Evolutionary conservation across 2,113 vertebrate species (phyloP).

Genomic region (Pipra filicauda): DNA sequence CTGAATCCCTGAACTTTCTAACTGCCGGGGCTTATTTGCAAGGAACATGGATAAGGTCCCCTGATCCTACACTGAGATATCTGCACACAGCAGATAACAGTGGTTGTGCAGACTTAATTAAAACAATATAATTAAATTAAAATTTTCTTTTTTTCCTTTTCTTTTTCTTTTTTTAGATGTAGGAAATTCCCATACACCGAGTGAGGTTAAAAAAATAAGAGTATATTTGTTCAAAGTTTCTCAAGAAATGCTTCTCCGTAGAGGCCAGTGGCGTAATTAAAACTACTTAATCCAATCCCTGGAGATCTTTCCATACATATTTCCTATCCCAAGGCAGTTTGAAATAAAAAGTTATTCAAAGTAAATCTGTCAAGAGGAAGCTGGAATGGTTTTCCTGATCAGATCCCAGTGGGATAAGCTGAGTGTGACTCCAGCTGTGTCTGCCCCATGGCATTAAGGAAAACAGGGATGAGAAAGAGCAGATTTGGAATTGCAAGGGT

Average conservation of each 20-base stretch:
- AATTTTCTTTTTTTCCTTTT: background rate
- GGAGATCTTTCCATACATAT: slow-evolving; percentile 32
- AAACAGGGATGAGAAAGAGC: background rate
- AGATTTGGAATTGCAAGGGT: background rate
- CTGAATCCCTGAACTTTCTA: background rate
- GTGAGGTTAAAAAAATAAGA: background rate
- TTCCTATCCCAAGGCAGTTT: slow-evolving; percentile 32
- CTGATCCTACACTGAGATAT: accelerated
- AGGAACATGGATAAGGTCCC: background rate
- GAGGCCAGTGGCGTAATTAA: slow-evolving; percentile 19
- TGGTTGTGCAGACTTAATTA: background rate
- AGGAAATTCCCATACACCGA: background rate
- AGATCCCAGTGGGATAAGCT: background rate
- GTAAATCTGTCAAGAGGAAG: slow-evolving; percentile 28
- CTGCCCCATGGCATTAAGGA: background rate
- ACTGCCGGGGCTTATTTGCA: accelerated
- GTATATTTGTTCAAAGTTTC: background rate
- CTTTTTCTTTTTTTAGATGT: background rate
- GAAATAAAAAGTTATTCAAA: slow-evolving; percentile 40
- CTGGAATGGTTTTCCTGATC: slow-evolving; percentile 18
- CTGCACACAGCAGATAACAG: accelerated
- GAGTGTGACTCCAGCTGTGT: background rate
- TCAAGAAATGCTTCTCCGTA: background rate
- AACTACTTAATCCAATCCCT: slow-evolving; percentile 30
- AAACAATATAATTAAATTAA: background rate